Evolutionary conservation across 2,797 vertebrate species (phyloP), one percentile per base, ranked within the genome.

Genomic region (Sebastes jordani): DNA sequence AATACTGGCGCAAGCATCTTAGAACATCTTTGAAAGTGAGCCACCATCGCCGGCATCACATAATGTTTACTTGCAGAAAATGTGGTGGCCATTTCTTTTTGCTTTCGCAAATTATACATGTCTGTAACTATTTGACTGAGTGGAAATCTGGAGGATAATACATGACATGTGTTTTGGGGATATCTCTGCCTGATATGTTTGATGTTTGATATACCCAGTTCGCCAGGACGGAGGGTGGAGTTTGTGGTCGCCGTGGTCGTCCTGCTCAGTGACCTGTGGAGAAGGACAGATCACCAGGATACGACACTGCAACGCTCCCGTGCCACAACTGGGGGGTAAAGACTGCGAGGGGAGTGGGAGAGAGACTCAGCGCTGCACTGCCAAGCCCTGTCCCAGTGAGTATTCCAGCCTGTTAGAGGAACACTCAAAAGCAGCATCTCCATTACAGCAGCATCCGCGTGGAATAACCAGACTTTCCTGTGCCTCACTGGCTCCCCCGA

Each of bases 171-270:
- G 70, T 86, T 85, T 76, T 65, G 30, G 32, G 32, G 60, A 74
- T 49, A 49, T 65, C 38, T 75, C 65, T 71, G 60, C n/a, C 25
- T 89, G 60, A 88, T 36, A 59, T 70, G 30, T 81, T 78, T 72
- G 27, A 89, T 27, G 36, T 82, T 64, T 91, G 74, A 81, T 79
- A 81, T 79, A 32, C 73, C 49, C 84, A 99, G 98, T 99, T 86
- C 97, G 97, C 76, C 98, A 98, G 60, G 96, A 99, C 6, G 98
- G 98, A n/a, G 97, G 97, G 22, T 99, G 98, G 98, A 99, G 98
- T 88, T 95, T 99, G 91, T 99, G 98, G 98, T 99, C 98, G 0
- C 98, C 98, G 0, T 99, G 98, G 98, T 99, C 98, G 0, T 97
- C 98, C 5, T 99, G 98, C 92, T 98, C 98, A 0, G 97, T 97